phyloP scores from a whole-genome alignment of 1,140 invertebrate species.

The Schlechtendalia chinensis region DNA sequence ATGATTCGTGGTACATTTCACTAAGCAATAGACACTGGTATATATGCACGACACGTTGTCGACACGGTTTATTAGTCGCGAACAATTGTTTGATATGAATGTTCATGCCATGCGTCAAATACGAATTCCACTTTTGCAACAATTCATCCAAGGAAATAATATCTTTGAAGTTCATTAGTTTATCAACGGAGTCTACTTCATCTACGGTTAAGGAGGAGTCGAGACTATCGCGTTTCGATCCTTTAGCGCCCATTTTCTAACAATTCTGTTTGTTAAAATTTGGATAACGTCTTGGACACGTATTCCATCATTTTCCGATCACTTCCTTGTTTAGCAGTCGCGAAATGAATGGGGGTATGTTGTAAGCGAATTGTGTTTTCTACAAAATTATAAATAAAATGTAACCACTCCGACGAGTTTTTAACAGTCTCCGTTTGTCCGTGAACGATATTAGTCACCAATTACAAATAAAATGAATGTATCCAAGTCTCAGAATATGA shows the following conservation, averaged over 20 bases:
- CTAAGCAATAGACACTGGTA: slow-evolving; percentile 2
- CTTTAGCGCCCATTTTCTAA: slow-evolving; percentile 29
- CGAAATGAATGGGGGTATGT: no score
- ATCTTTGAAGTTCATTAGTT: slow-evolving; percentile 25
- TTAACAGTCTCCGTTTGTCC: no score
- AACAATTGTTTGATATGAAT: slow-evolving; percentile 31
- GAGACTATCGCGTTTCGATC: background rate
- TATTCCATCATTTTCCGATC: no score
- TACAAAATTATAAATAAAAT: background rate
- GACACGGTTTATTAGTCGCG: slow-evolving; percentile 7
- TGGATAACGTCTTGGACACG: no score
- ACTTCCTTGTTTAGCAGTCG: no score
- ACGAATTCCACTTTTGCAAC: slow-evolving; percentile 17
- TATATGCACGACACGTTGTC: slow-evolving; percentile 2
- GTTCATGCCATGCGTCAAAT: slow-evolving; percentile 6
- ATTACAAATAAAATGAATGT: no score
- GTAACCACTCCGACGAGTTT: no score
- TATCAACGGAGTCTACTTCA: slow-evolving; percentile 22
- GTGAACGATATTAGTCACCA: no score
- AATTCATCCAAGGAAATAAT: slow-evolving; percentile 2
- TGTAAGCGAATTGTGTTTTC: no score
- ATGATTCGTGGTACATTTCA: slow-evolving; percentile 28
- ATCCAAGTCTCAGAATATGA: no score
- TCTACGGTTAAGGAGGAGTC: background rate
- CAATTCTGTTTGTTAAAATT: no score